Percentiles rank a stretch among this genome's conserved stretches.
Evolutionary conservation across 2,797 vertebrate species (phyloP).

Genomic region (Danionella dracula): DNA sequence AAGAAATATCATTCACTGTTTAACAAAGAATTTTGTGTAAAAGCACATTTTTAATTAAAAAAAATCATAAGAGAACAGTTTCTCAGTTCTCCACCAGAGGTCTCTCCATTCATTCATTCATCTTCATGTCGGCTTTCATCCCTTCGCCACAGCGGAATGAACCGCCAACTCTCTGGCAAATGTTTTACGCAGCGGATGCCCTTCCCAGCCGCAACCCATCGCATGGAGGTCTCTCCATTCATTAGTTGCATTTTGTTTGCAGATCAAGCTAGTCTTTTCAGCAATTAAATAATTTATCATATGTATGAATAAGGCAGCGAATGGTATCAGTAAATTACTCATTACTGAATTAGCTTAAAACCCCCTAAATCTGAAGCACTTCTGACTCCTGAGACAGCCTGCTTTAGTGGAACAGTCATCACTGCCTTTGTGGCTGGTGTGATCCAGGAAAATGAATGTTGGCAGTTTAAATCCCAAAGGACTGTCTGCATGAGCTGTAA

Average conservation of each 20-base stretch:
- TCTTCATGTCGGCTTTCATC: too few species aligned
- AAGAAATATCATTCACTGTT: too few species aligned
- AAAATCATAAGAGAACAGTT: too few species aligned
- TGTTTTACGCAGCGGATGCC: too few species aligned
- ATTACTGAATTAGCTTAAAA: not conserved
- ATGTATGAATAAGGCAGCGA: too few species aligned
- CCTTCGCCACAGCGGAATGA: too few species aligned
- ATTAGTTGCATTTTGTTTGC: not conserved
- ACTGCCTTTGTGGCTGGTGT: not conserved
- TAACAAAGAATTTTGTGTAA: too few species aligned
- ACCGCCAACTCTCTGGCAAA: too few species aligned
- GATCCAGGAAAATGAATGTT: not conserved
- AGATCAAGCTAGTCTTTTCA: not conserved
- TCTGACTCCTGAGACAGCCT: not conserved
- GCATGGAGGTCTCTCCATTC: conserved; percentile 8
- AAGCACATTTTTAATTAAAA: too few species aligned
- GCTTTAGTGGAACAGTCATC: not conserved
- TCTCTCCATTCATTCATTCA: conserved; percentile 1
- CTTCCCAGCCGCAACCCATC: too few species aligned
- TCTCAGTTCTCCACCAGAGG: conserved; percentile 10
- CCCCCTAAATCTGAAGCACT: not conserved
- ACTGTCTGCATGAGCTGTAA: not conserved
- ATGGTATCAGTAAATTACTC: not conserved
- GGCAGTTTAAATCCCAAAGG: not conserved
- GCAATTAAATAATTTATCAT: not conserved